Base-by-base conservation (phyloP, 2,797 vertebrate genomes). In the Hybognathus amarus region DNA sequence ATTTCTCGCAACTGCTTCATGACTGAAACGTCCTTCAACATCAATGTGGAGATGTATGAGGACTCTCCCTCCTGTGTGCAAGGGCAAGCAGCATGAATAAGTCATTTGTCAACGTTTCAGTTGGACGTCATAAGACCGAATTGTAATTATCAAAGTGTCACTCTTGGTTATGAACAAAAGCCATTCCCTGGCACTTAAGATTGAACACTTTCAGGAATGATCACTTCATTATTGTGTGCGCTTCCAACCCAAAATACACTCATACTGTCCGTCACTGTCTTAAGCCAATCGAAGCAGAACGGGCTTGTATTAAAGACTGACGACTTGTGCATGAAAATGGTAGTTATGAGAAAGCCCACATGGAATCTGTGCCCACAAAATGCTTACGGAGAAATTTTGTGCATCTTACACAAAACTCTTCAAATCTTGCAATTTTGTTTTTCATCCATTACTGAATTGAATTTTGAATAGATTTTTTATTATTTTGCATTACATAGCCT, bases 141-240 rank as follows among this genome's bases (percentile, higher is more conserved):
- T 87, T 86, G 89, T 88, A 93, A 94, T 94, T 92, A 93, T 91
- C 89, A 91, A 92, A 92, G 89, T 89, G 90, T 93, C 92, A 92
- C 83, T 92, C 89, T 86, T 87, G 85, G 90, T 93, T 92, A 91
- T 85, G 87, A 87, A 91, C 84, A 87, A 82, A 85, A 86, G 84
- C 83, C 69, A 64, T 83, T 86, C 88, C 81, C 63, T 78, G 63
- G 59, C 64, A 68, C 71, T 76, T 83, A 82, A 80, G 27, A 80
- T 47, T 86, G 59, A 38, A 85, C 83, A 64, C 85, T 79, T 73
- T 22, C 69, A 59, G 36, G 73, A 45, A 33, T 71, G 63, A 80
- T 88, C 54, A 54, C 87, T 86, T 85, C 83, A 83, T 89, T 89
- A 71, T 67, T 38, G 24, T 63, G 56, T 38, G 27, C 20, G 63